Evolutionary conservation across 2,797 vertebrate species (phyloP).

Genomic region (Danio tinwini): DNA sequence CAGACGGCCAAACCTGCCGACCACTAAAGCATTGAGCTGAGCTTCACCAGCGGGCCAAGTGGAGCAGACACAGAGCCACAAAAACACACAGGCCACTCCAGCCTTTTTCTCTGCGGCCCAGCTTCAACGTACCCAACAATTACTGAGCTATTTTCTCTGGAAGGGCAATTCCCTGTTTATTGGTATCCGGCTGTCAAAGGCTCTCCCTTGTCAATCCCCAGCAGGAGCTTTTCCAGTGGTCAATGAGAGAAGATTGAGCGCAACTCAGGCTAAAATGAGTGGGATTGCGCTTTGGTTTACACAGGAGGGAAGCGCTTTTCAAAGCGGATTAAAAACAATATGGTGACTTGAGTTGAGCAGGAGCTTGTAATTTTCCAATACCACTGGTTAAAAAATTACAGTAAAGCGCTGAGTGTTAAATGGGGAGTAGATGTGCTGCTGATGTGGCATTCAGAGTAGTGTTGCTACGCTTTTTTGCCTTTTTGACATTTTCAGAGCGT

Average conservation of each 20-base stretch:
- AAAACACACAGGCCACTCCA: conserved; percentile 74
- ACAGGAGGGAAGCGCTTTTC: conserved; percentile 41
- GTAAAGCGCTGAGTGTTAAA: conserved; percentile 9
- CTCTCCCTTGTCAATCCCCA: conserved; percentile 68
- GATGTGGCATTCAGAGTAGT: conserved; percentile 32
- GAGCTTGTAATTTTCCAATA: conserved; percentile 49
- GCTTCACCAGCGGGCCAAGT: conserved; percentile 58
- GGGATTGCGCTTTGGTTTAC: conserved; percentile 46
- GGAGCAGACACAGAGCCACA: conserved; percentile 61
- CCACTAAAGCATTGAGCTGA: conserved; percentile 57
- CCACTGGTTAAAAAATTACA: conserved; percentile 4
- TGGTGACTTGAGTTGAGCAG: conserved; percentile 40
- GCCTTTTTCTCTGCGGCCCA: conserved; percentile 65
- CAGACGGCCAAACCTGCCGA: conserved; percentile 61
- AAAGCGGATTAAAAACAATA: conserved; percentile 56
- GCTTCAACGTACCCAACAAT: conserved; percentile 77
- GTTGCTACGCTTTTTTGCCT: not conserved
- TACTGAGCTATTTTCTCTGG: conserved; percentile 80
- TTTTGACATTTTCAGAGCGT: too few relatives aligned
- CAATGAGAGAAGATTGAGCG: conserved; percentile 46
- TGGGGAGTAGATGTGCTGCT: conserved; percentile 9
- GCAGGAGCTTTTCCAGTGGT: conserved; percentile 56
- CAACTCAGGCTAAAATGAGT: conserved; percentile 47
- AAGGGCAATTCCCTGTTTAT: conserved; percentile 80
- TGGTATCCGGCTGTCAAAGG: conserved; percentile 73